Base-by-base conservation (phyloP, 2,888 invertebrate species). In the Melanostoma mellinum region DNA sequence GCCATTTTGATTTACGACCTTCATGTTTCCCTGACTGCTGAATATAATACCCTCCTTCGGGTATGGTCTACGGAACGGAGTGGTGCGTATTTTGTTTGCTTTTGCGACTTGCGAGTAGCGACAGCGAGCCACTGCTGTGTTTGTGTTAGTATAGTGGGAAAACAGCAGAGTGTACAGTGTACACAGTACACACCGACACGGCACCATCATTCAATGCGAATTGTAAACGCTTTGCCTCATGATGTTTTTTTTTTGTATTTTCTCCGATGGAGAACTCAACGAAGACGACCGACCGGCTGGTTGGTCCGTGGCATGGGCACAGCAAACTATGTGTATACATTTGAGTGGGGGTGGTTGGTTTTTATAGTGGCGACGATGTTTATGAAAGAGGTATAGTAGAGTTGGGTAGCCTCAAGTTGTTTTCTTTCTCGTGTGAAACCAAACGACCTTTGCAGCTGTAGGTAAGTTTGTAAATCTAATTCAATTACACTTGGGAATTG, bases 1-100 rank as follows among this genome's bases (percentile, higher is more conserved):
- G 90, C 91, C 91, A 91, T 91, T 91, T 91, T 91, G 91, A 91
- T 91, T 90, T 91, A 91, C 90, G 90, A 88, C 87, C 86, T 85
- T 87, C 85, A 85, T 81, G 76, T 81, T 78, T 80, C 69, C 85
- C 80, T 69, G 73, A 72, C 80, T 86, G 84, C 85, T 84, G 81
- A 82, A 77, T 82, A 48, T 65, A 79, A 71, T 67, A 67, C 84
- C 84, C 79, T 79, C 74, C 84, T 61, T 60, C 40, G 48, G 46
- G 53, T 65, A n/a, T 61, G 53, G 61, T 46, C 20, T 20, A 20
- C 20, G 20, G 38, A 50, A 55, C 58, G 58, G 69, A 32, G 42
- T 30, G 55, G 52, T 55, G 73, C 65, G 48, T 68, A 52, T 33
- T 56, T 38, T 56, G 60, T 76, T 61, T 60, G 65, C 10, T 52